Conservation (phyloP, 2,888 invertebrate genomes). For the Drosophila acutilabella region DNA sequence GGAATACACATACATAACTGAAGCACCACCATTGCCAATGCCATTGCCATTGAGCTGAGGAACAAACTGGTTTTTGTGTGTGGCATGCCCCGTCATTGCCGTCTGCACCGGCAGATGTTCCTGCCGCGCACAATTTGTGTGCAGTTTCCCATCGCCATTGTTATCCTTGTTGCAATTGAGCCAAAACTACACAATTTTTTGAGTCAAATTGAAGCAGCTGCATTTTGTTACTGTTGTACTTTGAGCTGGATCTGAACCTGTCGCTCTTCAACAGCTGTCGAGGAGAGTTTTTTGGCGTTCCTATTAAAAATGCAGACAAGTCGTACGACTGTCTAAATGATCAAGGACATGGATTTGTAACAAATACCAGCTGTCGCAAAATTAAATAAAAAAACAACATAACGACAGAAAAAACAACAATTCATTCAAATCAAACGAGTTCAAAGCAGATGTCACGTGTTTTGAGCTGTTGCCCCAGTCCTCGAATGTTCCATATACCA, state of each 20-base stretch:
- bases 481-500: not conserved
- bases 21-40: slow-evolving; percentile 9
- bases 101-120: slow-evolving; percentile 42
- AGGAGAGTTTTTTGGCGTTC: slow-evolving; percentile 4
- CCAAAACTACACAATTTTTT: slow-evolving; percentile 8
- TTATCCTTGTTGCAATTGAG: slow-evolving; percentile 51
- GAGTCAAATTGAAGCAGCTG: slow-evolving; percentile 33
- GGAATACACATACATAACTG: slow-evolving; percentile 11
- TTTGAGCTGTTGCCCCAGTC: slow-evolving; percentile 30
- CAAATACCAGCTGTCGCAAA: slow-evolving; percentile 34
- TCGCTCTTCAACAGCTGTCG: slow-evolving; percentile 30
- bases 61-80: slow-evolving; percentile 47
- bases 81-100: slow-evolving; percentile 24
- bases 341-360: slow-evolving; percentile 32
- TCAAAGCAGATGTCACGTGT: slow-evolving; percentile 48
- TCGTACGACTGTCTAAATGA: slow-evolving; percentile 23
- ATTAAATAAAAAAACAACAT: slow-evolving; percentile 26
- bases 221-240: slow-evolving; percentile 1
- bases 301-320: slow-evolving; percentile 23
- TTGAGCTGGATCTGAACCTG: slow-evolving; percentile 14
- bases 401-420: slow-evolving; percentile 17
- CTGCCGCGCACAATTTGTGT: slow-evolving; percentile 25
- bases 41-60: no score
- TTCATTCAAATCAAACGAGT: slow-evolving; percentile 28
- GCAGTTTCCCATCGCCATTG: slow-evolving; percentile 19